A percentile compares a stretch with the other conserved stretches of the same genome.
Conservation (phyloP, 1,140 invertebrate species). For the Berghia stephanieae region DNA sequence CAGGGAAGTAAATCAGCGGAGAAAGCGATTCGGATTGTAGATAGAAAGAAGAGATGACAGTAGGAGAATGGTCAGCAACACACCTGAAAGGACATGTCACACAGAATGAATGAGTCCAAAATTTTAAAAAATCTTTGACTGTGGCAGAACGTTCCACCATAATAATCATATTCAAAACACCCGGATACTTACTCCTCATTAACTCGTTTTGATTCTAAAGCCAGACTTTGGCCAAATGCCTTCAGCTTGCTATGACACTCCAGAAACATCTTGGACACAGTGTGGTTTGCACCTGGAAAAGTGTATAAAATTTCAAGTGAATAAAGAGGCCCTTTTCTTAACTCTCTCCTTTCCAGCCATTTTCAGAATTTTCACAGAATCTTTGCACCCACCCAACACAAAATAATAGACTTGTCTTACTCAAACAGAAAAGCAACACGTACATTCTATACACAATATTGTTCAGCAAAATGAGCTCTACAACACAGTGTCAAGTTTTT, state of each 20-base stretch:
- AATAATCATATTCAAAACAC: neutral
- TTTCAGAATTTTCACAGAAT: too few relatives aligned
- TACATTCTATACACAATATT: neutral
- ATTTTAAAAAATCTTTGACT: neutral
- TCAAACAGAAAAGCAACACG: neutral
- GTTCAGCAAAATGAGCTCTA: neutral
- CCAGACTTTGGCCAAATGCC: slow-evolving; percentile 37
- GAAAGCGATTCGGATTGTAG: too few relatives aligned
- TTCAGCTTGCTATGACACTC: slow-evolving; percentile 41
- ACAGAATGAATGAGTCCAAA: neutral
- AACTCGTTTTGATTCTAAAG: slow-evolving; percentile 36
- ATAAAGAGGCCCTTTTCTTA: too few relatives aligned
- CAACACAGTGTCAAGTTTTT: too few relatives aligned
- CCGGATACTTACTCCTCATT: slow-evolving; percentile 43
- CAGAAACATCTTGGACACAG: slow-evolving; percentile 46
- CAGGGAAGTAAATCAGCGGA: too few relatives aligned
- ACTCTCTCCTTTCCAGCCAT: too few relatives aligned
- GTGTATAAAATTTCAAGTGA: neutral
- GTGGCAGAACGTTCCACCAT: neutral
- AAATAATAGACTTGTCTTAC: too few relatives aligned
- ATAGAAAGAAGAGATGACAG: too few relatives aligned
- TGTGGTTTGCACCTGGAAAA: slow-evolving; percentile 41
- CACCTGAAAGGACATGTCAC: neutral
- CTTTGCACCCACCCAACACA: too few relatives aligned
- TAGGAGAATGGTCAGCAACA: too few relatives aligned